Evolutionary conservation across 2,888 invertebrate species (phyloP).

Genomic region (Drosophila engyochracea): DNA sequence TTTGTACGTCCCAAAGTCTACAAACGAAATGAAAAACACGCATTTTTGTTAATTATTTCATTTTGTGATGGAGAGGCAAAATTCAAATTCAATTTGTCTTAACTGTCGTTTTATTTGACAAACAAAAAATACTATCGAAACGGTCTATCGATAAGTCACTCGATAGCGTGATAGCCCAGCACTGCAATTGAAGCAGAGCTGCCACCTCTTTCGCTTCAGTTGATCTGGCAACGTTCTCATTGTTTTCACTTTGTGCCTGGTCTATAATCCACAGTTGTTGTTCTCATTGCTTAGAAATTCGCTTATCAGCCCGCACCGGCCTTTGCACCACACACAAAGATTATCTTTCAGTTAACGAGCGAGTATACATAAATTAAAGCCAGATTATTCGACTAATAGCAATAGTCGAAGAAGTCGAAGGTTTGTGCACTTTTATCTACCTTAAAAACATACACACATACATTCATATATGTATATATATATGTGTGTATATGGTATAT

Average conservation of each 20-base stretch:
- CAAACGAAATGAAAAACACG: conserved; percentile 23
- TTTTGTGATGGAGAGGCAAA: not conserved
- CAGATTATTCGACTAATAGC: conserved; percentile 14
- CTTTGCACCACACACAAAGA: conserved; percentile 54
- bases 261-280: conserved; percentile 25
- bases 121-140: not conserved
- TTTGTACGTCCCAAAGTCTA: conserved; percentile 95
- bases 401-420: conserved; percentile 13
- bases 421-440: conserved; percentile 11
- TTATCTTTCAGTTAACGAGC: conserved; percentile 28
- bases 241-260: conserved; percentile 22
- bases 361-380: conserved; percentile 11
- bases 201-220: not conserved
- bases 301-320: conserved; percentile 41
- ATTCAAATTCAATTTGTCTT: conserved; percentile 2
- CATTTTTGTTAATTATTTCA: not conserved
- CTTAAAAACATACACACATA: not conserved
- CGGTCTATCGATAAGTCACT: not conserved
- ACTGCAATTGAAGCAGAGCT: not conserved
- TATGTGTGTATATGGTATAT: not conserved
- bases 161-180: conserved; percentile 1
- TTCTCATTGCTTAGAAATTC: conserved; percentile 22
- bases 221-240: conserved; percentile 33
- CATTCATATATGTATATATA: not conserved
- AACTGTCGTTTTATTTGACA: not conserved